Base-by-base conservation (phyloP, 2,888 invertebrate species). In the Podabrus alpinus region DNA sequence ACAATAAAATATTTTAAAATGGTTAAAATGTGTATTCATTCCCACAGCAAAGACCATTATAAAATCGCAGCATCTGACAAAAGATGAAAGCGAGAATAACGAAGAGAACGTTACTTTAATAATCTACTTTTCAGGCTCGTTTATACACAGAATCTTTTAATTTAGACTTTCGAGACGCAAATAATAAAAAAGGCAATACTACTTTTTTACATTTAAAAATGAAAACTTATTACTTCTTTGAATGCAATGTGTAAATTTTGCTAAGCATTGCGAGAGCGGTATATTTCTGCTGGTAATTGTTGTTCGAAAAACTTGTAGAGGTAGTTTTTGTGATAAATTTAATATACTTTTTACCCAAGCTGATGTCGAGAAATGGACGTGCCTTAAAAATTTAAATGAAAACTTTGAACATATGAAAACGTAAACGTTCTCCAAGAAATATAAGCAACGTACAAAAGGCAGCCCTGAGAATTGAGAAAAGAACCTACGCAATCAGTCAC, bases 51-150 rank as follows among this genome's bases (percentile, higher is more conserved):
- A 13, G 60, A 59, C 29, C 45, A 70, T 69, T 74, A 66, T 69
- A 74, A 67, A 74, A 70, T 74, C 70, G 69, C 67, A 59, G 61
- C 74, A 68, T 62, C 69, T 69, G 59, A 72, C 69, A 72, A 72
- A 74, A 70, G 70, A 69, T 71, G 71, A 75, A 73, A 69, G 71
- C 71, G 77, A 71, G 75, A 77, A 77, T 77, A 76, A 77, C 76
- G 79, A 75, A 76, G 71, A 79, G 72, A 73, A 73, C 73, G 73
- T 76, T 74, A 76, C 74, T 77, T 77, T 77, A 79, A 79, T 79
- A 77, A 77, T 79, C 75, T 72, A 75, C 77, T 79, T 77, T 77
- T 77, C 71, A 61, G 60, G 72, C 69, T 68, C 73, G 73, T 72
- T 70, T 73, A 73, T 76, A 70, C 77, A 16, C 61, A 71, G 70